Evolutionary conservation across 2,113 vertebrate genomes (phyloP).

Genomic region (Chamaetylas fuelleborni): DNA sequence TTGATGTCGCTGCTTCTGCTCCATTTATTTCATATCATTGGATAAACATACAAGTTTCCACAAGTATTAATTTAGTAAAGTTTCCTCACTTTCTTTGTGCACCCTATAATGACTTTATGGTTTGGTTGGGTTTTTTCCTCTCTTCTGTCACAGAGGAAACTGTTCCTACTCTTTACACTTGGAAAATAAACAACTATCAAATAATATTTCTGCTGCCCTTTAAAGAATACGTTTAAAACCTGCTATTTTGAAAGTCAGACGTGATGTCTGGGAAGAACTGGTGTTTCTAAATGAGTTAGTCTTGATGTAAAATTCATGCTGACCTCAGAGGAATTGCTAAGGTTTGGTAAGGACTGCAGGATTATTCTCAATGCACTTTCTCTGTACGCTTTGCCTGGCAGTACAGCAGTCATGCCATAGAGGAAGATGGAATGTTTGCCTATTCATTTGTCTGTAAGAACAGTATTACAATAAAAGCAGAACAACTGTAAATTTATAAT

Average conservation of each 20-base stretch:
- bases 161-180: neutral
- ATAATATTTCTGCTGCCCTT: neutral
- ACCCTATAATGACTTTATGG: neutral
- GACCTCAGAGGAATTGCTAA: neutral
- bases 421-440: neutral
- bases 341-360: neutral
- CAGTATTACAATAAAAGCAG: neutral
- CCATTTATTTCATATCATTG: constrained; percentile 47
- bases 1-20: constrained; percentile 39
- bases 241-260: neutral
- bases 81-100: neutral
- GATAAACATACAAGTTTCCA: neutral
- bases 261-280: neutral
- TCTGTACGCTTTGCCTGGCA: neutral
- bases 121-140: neutral
- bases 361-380: neutral
- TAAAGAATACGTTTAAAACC: neutral
- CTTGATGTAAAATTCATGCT: neutral
- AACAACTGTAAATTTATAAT: neutral
- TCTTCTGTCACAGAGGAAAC: neutral
- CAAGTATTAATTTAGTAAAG: neutral
- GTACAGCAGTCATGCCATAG: neutral
- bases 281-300: neutral
- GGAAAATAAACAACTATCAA: neutral
- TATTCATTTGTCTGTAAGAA: neutral